Evolutionary conservation across 2,113 vertebrate species (phyloP), one percentile per base, ranked within the genome.

Genomic region (Cavia aperea): DNA sequence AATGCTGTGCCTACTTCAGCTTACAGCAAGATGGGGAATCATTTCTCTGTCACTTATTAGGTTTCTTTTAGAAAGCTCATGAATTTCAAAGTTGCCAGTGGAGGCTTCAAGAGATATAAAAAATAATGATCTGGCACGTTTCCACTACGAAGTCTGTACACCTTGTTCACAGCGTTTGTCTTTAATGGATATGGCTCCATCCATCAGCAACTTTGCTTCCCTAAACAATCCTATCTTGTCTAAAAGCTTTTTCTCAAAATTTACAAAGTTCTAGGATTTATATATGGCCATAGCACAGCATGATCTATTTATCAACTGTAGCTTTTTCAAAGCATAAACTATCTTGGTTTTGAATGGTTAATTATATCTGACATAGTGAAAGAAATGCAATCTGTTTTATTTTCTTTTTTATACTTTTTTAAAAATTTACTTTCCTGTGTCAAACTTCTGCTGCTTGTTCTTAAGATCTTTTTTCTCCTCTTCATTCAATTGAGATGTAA

Each of bases 41-140:
- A 68, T 56, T 78, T 93, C 39, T 66, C 62, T 93, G 72, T 91
- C 72, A 86, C 43, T 92, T 92, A 85, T 8, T 81, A 56, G 23
- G 7, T 88, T 77, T 92, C 86, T 5, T 93, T 79, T 85, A 88
- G 86, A 91, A 92, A 86, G 21, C 16, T 94, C 43, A 94, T 94
- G 88, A 66, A 70, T 86, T 86, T 92, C 39, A 72, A n/a, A 81
- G 51, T 92, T 94, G 36, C 91, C 72, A 84, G 62, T 6, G 94
- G 86, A 94, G 36, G 81, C 81, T 92, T 66, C 13, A 87, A 92
- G 56, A 92, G 82, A 88, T n/a, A 78, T 92, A 81, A 90, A 46
- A 89, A 73, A 62, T 70, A 81, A 13, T 63, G 77, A 85, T 24
- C 56, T 88, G 85, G 82, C 54, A 89, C 13, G 39, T 92, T 92